Evolutionary conservation across 2,888 invertebrate genomes (phyloP).

Genomic region (Agrilus mali): DNA sequence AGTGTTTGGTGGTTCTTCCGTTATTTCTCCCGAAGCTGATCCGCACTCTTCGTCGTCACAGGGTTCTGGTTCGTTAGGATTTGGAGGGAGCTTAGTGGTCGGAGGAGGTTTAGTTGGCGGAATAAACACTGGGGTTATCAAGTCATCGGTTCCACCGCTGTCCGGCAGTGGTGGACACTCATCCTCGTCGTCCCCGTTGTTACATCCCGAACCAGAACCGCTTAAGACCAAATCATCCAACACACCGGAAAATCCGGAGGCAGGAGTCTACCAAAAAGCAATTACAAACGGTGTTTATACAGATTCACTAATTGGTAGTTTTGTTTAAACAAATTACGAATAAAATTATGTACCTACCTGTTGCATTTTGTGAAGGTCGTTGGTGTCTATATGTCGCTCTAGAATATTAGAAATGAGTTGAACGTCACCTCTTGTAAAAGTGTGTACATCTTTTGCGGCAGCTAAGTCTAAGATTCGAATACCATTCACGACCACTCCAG

Average conservation of each 20-base stretch:
- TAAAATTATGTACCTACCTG: slow-evolving; percentile 42
- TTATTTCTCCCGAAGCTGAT: slow-evolving; percentile 62
- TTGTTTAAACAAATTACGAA: background rate
- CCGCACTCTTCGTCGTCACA: slow-evolving; percentile 80
- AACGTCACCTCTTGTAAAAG: slow-evolving; percentile 72
- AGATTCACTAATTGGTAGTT: too few relatives aligned
- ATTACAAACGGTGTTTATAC: background rate
- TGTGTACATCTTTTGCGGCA: slow-evolving; percentile 68
- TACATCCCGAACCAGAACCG: slow-evolving; percentile 83
- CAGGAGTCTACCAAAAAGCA: slow-evolving; percentile 55
- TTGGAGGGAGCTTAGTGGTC: slow-evolving; percentile 35
- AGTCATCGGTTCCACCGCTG: slow-evolving; percentile 72
- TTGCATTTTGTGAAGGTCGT: slow-evolving; percentile 69
- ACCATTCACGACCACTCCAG: slow-evolving; percentile 82
- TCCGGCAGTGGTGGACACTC: slow-evolving; percentile 74
- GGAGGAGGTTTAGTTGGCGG: slow-evolving; percentile 63
- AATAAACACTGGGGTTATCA: slow-evolving; percentile 86
- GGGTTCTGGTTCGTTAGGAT: slow-evolving; percentile 14
- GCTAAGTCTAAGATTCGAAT: slow-evolving; percentile 74
- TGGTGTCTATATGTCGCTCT: slow-evolving; percentile 44
- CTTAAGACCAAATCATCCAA: slow-evolving; percentile 86
- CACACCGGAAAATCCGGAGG: slow-evolving; percentile 64
- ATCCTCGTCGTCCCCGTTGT: slow-evolving; percentile 81
- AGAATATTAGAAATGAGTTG: slow-evolving; percentile 62
- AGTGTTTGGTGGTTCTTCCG: slow-evolving; percentile 45